Evolutionary conservation across 2,113 vertebrate species (phyloP), one percentile per base, ranked within the genome.

Genomic region (Platysternon megacephalum): DNA sequence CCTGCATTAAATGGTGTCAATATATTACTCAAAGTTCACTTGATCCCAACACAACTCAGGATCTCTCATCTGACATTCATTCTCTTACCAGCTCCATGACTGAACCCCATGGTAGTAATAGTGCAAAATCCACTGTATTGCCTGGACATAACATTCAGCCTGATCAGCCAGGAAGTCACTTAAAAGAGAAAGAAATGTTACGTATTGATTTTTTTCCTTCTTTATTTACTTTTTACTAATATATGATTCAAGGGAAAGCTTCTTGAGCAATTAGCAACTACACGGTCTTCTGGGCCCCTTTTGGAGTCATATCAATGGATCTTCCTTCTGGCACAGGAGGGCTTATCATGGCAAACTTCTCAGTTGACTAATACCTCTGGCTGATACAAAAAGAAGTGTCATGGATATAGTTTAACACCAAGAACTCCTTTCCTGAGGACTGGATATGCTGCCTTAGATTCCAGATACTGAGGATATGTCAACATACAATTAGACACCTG

Each of bases 41-140:
- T 82, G 4, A 24, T 87, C 9, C 21, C 32, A 81, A 51, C 4
- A 68, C 4, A 87, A 76, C 1, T 89, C 39, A 56, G 78, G 79
- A 29, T 79, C 87, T 58, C 46, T 53, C 39, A 85, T 32, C 51
- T 80, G 11, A 72, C 3, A 10, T 3, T 44, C 26, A 49, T 89
- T 90, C 79, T 90, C 98, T 98, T 97, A 99, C 99, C 99, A 99
- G 98, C 99, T 99, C 99, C 99, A 99, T 42, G 99, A 99, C 42
- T 99, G 99, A 93, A 99, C 99, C 92, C 99, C 99, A 48, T 99
- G 99, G 96, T 99, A 99, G 93, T 99, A 99, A 97, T 99, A 99
- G 97, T 99, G 99, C 53, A 99, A 98, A 98, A 99, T 99, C 99
- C 99, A 99, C 88, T 99, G 99, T 98, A 99, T 99, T 78, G 99